These are phyloP conservation scores for Idaea dimidiata DNA, from an alignment of 2,888 invertebrate genomes.

Conservation along the genomic window DNA sequence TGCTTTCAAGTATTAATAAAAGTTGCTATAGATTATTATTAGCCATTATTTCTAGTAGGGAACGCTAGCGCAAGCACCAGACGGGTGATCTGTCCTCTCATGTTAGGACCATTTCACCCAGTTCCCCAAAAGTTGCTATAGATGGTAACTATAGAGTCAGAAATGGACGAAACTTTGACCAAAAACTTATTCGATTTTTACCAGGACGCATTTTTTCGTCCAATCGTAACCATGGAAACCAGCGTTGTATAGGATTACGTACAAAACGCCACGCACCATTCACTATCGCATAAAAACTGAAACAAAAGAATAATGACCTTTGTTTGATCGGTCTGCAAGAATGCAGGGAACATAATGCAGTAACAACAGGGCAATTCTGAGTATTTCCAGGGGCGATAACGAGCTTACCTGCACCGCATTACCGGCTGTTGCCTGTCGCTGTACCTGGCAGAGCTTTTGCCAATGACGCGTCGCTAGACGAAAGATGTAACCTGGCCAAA, in stretches of 20 bases:
- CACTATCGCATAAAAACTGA: conserved; percentile 2
- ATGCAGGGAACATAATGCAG: conserved; percentile 23
- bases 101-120: too few species aligned
- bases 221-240: background rate
- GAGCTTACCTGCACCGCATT: conserved; percentile 38
- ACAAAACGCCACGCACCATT: conserved; percentile 11
- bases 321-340: conserved; percentile 12
- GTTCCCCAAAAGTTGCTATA: too few species aligned
- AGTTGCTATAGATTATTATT: too few species aligned
- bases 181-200: too few species aligned
- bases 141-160: too few species aligned
- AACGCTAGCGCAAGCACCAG: too few species aligned
- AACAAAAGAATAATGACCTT: conserved; percentile 16
- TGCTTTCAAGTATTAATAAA: too few species aligned
- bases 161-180: too few species aligned
- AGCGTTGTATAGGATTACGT: background rate
- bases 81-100: too few species aligned
- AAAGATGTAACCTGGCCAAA: conserved; percentile 39
- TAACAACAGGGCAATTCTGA: conserved; percentile 38
- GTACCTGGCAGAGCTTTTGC: conserved; percentile 50
- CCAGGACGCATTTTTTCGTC: background rate
- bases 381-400: conserved; percentile 55
- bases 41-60: too few species aligned
- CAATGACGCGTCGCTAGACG: conserved; percentile 30
- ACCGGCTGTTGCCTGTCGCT: background rate